Evolutionary conservation across 2,888 invertebrate genomes (phyloP).

Genomic region (Plagiodera versicolora): DNA sequence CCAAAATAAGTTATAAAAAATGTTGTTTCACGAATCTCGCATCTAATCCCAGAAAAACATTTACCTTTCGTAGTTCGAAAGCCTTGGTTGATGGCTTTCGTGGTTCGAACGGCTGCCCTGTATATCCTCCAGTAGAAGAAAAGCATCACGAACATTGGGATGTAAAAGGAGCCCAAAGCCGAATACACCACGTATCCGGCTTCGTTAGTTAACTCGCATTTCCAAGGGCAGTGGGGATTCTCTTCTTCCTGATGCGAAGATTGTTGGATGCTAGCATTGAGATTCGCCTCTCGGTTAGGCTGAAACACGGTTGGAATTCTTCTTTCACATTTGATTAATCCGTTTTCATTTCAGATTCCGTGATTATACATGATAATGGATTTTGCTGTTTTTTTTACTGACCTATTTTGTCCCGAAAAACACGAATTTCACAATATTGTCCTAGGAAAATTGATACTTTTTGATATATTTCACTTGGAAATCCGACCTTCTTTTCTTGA

Average conservation of each 20-base stretch:
- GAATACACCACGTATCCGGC: slow-evolving; percentile 96
- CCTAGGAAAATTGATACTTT: no score
- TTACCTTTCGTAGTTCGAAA: slow-evolving; percentile 81
- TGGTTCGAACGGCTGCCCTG: slow-evolving; percentile 88
- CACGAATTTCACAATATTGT: no score
- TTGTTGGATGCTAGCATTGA: background rate
- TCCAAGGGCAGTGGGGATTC: slow-evolving; percentile 67
- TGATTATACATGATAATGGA: no score
- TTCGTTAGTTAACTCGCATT: slow-evolving; percentile 90
- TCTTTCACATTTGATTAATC: no score
- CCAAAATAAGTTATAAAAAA: background rate
- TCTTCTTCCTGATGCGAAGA: slow-evolving; percentile 6
- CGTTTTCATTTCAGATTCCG: no score
- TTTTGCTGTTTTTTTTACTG: no score
- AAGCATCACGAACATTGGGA: slow-evolving; percentile 97
- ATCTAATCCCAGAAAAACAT: no score
- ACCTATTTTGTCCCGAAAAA: no score
- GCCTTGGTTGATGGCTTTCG: slow-evolving; percentile 90
- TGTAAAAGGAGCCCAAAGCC: slow-evolving; percentile 96
- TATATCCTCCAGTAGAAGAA: slow-evolving; percentile 98
- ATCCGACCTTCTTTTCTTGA: no score
- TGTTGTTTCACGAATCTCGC: no score
- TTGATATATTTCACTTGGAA: no score
- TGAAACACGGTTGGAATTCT: background rate
- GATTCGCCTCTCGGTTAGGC: slow-evolving; percentile 7